Percentiles rank a stretch among this genome's conserved stretches.
phyloP scores from a whole-genome alignment of 2,797 vertebrate species.

The Arctocebus calabarensis region DNA sequence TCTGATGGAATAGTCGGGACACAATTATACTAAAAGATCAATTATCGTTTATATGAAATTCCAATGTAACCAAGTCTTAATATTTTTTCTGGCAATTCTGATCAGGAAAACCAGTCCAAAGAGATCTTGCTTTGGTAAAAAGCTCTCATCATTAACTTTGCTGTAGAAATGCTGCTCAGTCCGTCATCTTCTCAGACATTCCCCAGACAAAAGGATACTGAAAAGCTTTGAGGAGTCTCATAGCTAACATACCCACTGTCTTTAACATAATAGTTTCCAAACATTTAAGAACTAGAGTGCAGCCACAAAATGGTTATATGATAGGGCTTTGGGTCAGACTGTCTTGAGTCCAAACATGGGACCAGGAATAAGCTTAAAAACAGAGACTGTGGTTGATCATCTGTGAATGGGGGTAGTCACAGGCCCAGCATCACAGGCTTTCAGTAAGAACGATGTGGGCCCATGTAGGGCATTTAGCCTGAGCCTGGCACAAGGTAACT shows the following conservation, averaged over 20 bases:
- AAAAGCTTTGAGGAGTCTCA: background rate
- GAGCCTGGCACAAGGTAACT: background rate
- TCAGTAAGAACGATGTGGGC: background rate
- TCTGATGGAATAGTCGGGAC: background rate
- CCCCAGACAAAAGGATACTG: background rate
- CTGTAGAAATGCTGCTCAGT: background rate
- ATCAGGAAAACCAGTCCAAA: background rate
- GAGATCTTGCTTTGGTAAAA: background rate
- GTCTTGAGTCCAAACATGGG: background rate
- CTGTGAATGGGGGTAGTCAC: too few relatives aligned
- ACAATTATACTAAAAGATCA: background rate
- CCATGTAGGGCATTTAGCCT: too few relatives aligned
- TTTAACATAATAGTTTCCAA: background rate
- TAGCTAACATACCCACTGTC: background rate
- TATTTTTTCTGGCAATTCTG: background rate
- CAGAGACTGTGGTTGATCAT: too few relatives aligned
- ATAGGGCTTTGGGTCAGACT: background rate
- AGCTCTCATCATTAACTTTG: rapidly evolving
- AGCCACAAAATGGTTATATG: background rate
- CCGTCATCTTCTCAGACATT: background rate
- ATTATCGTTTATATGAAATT: slow-evolving; percentile 5
- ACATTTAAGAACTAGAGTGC: background rate
- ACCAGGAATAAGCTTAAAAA: background rate
- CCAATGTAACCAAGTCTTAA: background rate
- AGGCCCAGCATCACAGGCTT: rapidly evolving